Evolutionary conservation across 1,140 invertebrate species (phyloP).

Genomic region (Drosophila ananassae): DNA sequence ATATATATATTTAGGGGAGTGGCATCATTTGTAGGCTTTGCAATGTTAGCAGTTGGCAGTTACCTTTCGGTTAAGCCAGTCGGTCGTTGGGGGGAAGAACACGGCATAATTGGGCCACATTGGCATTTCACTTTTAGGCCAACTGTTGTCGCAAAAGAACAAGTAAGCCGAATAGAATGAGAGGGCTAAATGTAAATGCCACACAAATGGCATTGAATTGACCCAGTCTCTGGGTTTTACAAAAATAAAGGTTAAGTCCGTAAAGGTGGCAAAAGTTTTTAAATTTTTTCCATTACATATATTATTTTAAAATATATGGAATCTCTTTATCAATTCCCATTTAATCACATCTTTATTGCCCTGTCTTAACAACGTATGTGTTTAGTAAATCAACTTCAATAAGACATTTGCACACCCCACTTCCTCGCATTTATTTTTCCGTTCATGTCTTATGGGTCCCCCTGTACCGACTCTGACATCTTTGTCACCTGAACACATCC

Average conservation of each 20-base stretch:
- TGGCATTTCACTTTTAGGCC: conserved; percentile 76
- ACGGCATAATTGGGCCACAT: conserved; percentile 75
- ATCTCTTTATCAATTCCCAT: conserved; percentile 21
- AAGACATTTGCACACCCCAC: conserved; percentile 7
- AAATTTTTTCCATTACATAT: background rate
- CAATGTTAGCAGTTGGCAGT: conserved; percentile 76
- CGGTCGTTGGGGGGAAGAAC: conserved; percentile 4
- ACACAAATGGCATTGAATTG: conserved; percentile 75
- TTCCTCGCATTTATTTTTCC: conserved; percentile 18
- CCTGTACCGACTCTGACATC: conserved; percentile 25
- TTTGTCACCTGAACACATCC: conserved; percentile 62
- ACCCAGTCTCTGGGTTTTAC: conserved; percentile 55
- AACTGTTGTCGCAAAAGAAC: conserved; percentile 48
- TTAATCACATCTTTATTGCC: conserved; percentile 12
- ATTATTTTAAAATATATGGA: background rate
- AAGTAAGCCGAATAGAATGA: conserved; percentile 15
- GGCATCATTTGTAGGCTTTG: conserved; percentile 62
- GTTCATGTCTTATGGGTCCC: conserved; percentile 3
- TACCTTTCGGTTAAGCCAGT: conserved; percentile 57
- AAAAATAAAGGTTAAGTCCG: background rate
- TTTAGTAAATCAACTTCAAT: conserved; percentile 27
- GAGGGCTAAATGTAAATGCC: conserved; percentile 52
- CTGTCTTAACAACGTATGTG: conserved; percentile 16
- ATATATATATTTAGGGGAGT: conserved; percentile 43
- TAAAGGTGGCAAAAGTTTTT: conserved; percentile 25